Base-by-base conservation (phyloP, 2,113 vertebrate genomes). In the Crotalus helleri region DNA sequence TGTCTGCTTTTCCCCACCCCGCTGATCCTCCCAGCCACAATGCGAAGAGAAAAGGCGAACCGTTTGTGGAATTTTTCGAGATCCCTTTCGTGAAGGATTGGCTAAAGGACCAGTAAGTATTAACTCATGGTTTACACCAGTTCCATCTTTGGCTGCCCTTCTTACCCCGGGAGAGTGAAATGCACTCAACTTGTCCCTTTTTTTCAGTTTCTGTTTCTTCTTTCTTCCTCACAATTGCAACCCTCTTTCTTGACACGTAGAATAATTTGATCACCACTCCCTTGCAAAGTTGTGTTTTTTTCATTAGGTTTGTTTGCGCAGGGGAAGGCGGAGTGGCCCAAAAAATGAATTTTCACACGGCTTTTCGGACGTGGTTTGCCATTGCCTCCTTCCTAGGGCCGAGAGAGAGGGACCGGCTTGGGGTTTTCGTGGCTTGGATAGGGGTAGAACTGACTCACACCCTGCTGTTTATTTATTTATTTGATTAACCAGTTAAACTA, bases 81-180 rank as follows among this genome's bases (percentile, higher is more conserved):
- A 99, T 99, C 95, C 98, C 98, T 0, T 99, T 99, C 96, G 99
- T 99, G 92, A 96, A 96, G 7, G 91, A 98, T 86, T 98, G 98
- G 98, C 96, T 99, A 15, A 97, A 95, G 88, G 74, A 95, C 61
- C 98, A 99, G 69, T 81, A 54, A 87, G 39, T 98, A 95, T 88
- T 69, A 9, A 1, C 74, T 69, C 87, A 88, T 2, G 89, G 17
- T 57, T 92, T 46, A 17, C 4, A 23, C 17, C 11, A 26, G 88
- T 21, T 93, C 69, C 92, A 29, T 85, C 92, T 92, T 90, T 57
- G 0, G 69, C 3, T 17, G 93, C 88, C 0, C 55, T 24, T 89
- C 91, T 24, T 44, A 90, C 24, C 23, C 55, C 23, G 90, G 91
- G 92, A 91, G 91, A 3, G 49, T 46, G 92, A 1, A 5, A 19